Percentiles rank a stretch among this genome's conserved stretches.
phyloP scores from a whole-genome alignment of 2,797 vertebrate genomes.

The Tinamus major region DNA sequence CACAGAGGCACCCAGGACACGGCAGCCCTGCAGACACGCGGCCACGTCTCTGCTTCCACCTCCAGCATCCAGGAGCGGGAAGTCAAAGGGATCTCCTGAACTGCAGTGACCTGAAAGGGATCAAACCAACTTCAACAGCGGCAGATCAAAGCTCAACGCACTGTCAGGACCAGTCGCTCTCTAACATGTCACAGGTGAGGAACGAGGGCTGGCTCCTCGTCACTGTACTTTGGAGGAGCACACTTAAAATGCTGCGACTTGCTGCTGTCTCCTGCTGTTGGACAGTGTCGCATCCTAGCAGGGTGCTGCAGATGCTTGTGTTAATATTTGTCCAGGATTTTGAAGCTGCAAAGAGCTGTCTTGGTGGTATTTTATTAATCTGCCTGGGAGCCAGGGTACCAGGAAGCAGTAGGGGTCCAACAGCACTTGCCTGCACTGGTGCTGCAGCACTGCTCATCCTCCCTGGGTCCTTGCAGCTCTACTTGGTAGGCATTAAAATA shows the following conservation, averaged over 20 bases:
- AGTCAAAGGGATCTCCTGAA: slow-evolving; percentile 45
- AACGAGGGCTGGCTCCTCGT: slow-evolving; percentile 12
- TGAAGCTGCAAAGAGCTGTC: slow-evolving; percentile 28
- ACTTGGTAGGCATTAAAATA: fast-evolving
- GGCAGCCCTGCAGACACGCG: not conserved
- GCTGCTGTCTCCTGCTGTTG: not conserved
- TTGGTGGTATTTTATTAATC: not conserved
- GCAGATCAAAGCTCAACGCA: slow-evolving; percentile 23
- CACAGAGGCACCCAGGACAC: not conserved
- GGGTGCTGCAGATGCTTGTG: slow-evolving; percentile 1
- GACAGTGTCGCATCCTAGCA: slow-evolving; percentile 27
- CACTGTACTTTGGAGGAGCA: not conserved
- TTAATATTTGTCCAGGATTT: not conserved
- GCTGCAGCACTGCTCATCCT: not conserved
- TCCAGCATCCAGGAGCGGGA: not conserved
- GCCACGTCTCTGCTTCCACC: not conserved
- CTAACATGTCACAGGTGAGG: slow-evolving; percentile 27
- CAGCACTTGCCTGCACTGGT: not conserved
- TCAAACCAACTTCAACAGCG: not conserved
- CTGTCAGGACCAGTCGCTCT: slow-evolving; percentile 35
- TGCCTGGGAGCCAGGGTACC: slow-evolving; percentile 10
- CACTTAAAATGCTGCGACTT: slow-evolving; percentile 15
- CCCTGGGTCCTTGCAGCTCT: not conserved
- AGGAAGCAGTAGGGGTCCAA: not conserved
- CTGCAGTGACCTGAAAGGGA: slow-evolving; percentile 5